phyloP scores from a whole-genome alignment of 92 coral and sea anemone genomes.

The Isaurus tuberculatus region DNA sequence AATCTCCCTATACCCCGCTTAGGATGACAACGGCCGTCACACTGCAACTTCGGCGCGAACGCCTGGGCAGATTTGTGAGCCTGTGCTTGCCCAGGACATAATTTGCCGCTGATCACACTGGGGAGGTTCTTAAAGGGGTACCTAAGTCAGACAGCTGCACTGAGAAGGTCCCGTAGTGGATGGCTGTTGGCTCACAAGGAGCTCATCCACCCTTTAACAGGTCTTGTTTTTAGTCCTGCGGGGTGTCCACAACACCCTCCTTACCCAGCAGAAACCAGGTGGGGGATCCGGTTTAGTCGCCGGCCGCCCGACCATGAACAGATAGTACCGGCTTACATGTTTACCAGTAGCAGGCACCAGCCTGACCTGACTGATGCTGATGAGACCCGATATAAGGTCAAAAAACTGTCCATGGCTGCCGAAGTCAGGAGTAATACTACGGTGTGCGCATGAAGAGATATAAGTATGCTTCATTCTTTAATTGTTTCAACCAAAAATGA shows the following conservation, averaged over 20 bases:
- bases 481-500: too few relatives aligned
- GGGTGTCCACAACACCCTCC: not conserved
- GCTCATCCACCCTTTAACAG: not conserved
- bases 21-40: constrained; percentile 15
- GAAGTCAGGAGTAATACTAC: too few relatives aligned
- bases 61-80: constrained; percentile 6
- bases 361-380: too few relatives aligned
- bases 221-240: not conserved
- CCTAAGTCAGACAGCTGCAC: constrained; percentile 20
- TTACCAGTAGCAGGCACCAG: too few relatives aligned
- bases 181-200: constrained; percentile 14
- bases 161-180: constrained; percentile 2
- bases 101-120: not conserved
- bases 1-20: not conserved
- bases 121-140: not conserved
- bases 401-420: too few relatives aligned
- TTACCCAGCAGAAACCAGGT: not conserved
- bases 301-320: not conserved
- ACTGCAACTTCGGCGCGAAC: constrained; percentile 5
- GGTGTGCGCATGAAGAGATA: too few relatives aligned
- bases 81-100: constrained; percentile 10
- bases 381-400: too few relatives aligned
- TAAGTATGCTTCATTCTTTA: too few relatives aligned
- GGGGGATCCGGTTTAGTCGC: not conserved
- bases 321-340: too few relatives aligned